Conservation (phyloP, 2,113 vertebrate genomes). For the Cathartes aura region DNA sequence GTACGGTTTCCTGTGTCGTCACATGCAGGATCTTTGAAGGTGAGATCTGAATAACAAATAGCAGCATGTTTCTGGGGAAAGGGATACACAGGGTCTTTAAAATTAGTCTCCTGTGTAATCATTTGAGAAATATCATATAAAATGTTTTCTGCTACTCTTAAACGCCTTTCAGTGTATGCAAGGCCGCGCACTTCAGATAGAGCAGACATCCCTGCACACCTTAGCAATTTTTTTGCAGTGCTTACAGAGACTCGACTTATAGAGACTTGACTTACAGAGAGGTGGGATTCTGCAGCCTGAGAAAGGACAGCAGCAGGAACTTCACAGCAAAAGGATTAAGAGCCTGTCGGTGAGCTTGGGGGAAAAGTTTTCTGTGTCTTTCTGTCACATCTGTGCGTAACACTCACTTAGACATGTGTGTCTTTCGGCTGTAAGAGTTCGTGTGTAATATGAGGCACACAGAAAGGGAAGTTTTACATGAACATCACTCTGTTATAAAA, state of each 20-base stretch:
- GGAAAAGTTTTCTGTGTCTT: background rate
- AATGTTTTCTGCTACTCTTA: background rate
- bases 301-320: background rate
- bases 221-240: background rate
- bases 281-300: background rate
- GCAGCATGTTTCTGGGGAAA: background rate
- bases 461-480: background rate
- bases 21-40: background rate
- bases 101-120: background rate
- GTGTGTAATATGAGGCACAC: background rate
- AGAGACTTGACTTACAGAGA: background rate
- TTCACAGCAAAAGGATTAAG: background rate
- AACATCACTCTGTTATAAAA: background rate
- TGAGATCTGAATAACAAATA: background rate
- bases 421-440: background rate
- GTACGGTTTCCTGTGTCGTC: background rate
- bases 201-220: background rate
- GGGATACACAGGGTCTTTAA: background rate
- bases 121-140: background rate
- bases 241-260: background rate
- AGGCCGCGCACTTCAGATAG: accelerated
- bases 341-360: background rate
- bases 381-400: background rate
- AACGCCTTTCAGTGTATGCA: background rate
- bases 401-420: background rate